Conservation (phyloP, 2,113 vertebrate species). For the Smithornis capensis region DNA sequence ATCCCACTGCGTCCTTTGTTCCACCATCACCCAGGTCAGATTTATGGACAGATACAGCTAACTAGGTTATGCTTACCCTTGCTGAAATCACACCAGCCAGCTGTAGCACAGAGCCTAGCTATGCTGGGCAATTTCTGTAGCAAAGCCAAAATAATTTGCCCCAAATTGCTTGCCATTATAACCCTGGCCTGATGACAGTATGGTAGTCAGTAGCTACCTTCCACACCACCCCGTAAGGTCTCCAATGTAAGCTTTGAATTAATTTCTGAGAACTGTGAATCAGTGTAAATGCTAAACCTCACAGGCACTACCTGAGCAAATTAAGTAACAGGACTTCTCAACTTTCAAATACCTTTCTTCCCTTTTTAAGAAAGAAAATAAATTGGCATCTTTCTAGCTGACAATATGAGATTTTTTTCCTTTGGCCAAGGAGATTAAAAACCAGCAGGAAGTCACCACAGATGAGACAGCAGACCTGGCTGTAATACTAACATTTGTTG, state of each 20-base stretch:
- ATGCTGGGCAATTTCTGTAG: fast-evolving
- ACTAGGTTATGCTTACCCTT: not conserved
- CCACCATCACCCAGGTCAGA: not conserved
- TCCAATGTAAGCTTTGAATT: not conserved
- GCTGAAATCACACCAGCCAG: not conserved
- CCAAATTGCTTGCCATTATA: not conserved
- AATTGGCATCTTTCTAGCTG: not conserved
- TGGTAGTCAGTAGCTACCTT: not conserved
- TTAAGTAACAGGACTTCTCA: not conserved
- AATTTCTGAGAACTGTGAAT: not conserved
- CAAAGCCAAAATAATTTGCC: not conserved
- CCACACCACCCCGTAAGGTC: not conserved
- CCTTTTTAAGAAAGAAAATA: not conserved
- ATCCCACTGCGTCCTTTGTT: not conserved
- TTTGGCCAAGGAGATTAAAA: not conserved
- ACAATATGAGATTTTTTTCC: not conserved
- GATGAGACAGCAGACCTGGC: not conserved
- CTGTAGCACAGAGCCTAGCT: not conserved
- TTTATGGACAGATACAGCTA: not conserved
- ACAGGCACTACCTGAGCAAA: not conserved
- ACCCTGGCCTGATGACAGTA: not conserved
- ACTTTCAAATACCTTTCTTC: not conserved
- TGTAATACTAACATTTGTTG: not conserved
- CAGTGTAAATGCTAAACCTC: not conserved
- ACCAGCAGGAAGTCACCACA: not conserved